Base-by-base conservation (phyloP, 2,113 vertebrate species). In the Anarhynchus alexandrinus region DNA sequence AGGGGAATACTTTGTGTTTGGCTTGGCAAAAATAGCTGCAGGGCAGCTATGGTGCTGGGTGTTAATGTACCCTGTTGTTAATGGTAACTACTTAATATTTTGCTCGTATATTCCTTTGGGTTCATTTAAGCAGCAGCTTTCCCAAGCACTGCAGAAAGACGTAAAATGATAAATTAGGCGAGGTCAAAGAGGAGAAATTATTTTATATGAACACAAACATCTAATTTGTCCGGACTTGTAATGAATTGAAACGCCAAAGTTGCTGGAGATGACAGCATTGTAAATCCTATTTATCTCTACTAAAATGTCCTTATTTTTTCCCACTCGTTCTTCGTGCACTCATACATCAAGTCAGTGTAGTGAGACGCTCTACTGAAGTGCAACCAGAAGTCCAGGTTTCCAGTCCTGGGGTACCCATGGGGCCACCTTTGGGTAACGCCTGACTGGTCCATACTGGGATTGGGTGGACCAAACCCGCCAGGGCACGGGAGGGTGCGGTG, bases 401-500 rank as follows among this genome's bases (percentile, higher is more conserved):
- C 96, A 93, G 11, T 95, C 83, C 93, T 83, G 52, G 27, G 19
- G 36, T 81, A 64, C 78, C 94, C 61, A 23, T 78, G 84, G 94
- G 97, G 91, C 95, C 62, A 64, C 66, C 51, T 94, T 78, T 86
- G 90, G 57, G 89, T 92, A 94, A 94, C 42, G 91, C 89, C 94
- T 96, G 96, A 93, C 92, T 85, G 85, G 81, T 84, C 95, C 90
- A 85, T 93, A 95, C 98, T 96, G 97, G 96, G 95, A 90, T 96
- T 95, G 88, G 66, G 30, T 20, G 70, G 89, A 36, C 45, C 79
- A 90, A 96, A 93, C 93, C 91, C 89, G 69, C 97, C 88, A 93
- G 86, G 92, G 89, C 94, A 92, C 32, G 7, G 58, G n/a, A 85
- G 43, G 54, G 55, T 73, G 25, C 0, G 1, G 26, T 47, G 34